Evolutionary conservation across 2,113 vertebrate genomes (phyloP).

Genomic region (Alaudala cheleensis): DNA sequence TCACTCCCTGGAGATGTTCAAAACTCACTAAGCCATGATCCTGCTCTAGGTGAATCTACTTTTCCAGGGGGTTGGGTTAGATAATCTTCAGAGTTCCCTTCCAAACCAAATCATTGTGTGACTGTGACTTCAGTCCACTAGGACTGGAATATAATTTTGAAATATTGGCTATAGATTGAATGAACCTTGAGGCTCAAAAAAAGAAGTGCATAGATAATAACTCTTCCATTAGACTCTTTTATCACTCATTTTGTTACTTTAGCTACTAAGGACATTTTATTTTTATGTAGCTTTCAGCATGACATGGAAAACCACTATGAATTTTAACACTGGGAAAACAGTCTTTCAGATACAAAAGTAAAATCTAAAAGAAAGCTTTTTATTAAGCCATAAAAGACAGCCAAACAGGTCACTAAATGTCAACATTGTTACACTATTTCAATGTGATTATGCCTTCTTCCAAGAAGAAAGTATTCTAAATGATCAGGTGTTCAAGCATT

Average conservation of each 20-base stretch:
- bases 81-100: neutral
- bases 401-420: neutral
- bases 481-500: neutral
- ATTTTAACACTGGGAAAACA: neutral
- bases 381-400: neutral
- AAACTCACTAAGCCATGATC: neutral
- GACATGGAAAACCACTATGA: neutral
- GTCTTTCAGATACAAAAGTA: neutral
- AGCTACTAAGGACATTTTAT: neutral
- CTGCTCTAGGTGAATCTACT: neutral
- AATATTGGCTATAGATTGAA: neutral
- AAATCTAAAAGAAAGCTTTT: neutral
- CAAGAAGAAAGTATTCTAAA: neutral
- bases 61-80: rapidly evolving
- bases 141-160: neutral
- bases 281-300: neutral
- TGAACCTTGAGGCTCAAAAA: neutral
- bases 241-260: neutral
- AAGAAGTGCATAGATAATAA: neutral
- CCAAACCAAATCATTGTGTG: neutral
- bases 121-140: neutral
- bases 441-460: neutral
- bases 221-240: neutral
- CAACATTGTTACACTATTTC: neutral
- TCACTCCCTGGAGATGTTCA: neutral